These are phyloP conservation scores for Bombus superbus DNA, from an alignment of 1,140 invertebrate genomes.

Conservation along the genomic window DNA sequence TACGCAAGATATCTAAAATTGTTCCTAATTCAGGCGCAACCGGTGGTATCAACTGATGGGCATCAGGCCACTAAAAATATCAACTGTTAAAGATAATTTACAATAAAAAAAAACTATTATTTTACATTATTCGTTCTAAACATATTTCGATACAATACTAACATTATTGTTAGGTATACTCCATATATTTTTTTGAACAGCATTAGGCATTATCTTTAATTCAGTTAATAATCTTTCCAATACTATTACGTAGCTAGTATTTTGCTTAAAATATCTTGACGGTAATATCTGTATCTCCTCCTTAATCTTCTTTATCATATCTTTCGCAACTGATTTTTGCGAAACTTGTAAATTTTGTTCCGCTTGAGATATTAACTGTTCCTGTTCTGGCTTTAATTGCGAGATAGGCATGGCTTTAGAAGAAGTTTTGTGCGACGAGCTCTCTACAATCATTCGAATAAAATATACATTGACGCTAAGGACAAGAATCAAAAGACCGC, in stretches of 20 bases:
- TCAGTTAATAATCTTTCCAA: slow-evolving; percentile 73
- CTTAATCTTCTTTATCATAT: slow-evolving; percentile 71
- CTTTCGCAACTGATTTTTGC: slow-evolving; percentile 56
- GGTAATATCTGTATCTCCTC: slow-evolving; percentile 71
- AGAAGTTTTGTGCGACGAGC: slow-evolving; percentile 69
- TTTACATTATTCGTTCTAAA: neutral
- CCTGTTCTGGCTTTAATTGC: slow-evolving; percentile 58
- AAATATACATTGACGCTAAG: slow-evolving; percentile 77
- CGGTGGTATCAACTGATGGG: slow-evolving; percentile 86
- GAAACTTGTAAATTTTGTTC: slow-evolving; percentile 52
- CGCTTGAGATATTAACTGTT: slow-evolving; percentile 30
- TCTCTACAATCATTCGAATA: slow-evolving; percentile 79
- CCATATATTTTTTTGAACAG: slow-evolving; percentile 71
- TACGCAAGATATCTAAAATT: slow-evolving; percentile 88
- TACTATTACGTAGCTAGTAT: slow-evolving; percentile 70
- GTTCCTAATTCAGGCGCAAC: slow-evolving; percentile 87
- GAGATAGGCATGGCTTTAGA: slow-evolving; percentile 59
- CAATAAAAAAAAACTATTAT: neutral
- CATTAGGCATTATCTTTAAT: slow-evolving; percentile 69
- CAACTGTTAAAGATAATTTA: slow-evolving; percentile 19
- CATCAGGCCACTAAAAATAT: slow-evolving; percentile 87
- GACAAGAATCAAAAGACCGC: slow-evolving; percentile 77
- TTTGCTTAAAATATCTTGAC: slow-evolving; percentile 76
- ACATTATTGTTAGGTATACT: slow-evolving; percentile 77
- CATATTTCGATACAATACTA: slow-evolving; percentile 31